Base-by-base conservation (phyloP, 2,888 invertebrate genomes). In the Sarcophaga caerulescens region DNA sequence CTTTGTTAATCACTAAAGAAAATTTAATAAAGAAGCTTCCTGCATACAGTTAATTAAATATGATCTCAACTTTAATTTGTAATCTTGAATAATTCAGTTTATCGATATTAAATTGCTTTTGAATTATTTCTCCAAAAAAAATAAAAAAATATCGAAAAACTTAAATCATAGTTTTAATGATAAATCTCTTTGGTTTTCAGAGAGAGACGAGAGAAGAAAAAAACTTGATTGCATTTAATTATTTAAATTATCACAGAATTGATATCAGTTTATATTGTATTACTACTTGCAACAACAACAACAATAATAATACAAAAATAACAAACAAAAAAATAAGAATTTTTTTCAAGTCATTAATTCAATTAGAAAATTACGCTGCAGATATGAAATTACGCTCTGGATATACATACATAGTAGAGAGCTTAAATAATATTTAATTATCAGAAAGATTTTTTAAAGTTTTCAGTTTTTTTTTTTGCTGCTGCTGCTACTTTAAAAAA, bases 401-500 rank as follows among this genome's bases (percentile, higher is more conserved):
- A 60, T 62, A 73, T n/a, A n/a, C n/a, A n/a, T n/a, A n/a, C n/a
- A n/a, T 35, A 66, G 68, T 75, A 76, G 69, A 71, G 8, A 44
- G 21, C 68, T 77, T 86, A 84, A 86, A 86, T 84, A 84, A 81
- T 84, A 84, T 86, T 86, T 86, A 86, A 86, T 86, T 84, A 86
- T 86, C 86, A 84, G 10, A 14, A 77, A 84, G 84, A 84, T 84
- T 84, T 86, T 47, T 75, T 35, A 35, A 35, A 66, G 57, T 77
- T 68, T 65, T 68, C 12, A 57, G 60, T 78, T 73, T 62, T 63
- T 75, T 17, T 75, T 73, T 75, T 45, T 78, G 47, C 35, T 82
- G 60, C 11, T 5, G n/a, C 63, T 81, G 59, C 66, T 75, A 19
- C 57, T 14, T 68, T 69, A 60, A 35, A 10, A 35, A 35, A n/a